Percentiles rank a stretch among this genome's conserved stretches.
These are phyloP conservation scores for Prinia subflava DNA, from an alignment of 2,113 vertebrate species.

Conservation along the genomic window DNA sequence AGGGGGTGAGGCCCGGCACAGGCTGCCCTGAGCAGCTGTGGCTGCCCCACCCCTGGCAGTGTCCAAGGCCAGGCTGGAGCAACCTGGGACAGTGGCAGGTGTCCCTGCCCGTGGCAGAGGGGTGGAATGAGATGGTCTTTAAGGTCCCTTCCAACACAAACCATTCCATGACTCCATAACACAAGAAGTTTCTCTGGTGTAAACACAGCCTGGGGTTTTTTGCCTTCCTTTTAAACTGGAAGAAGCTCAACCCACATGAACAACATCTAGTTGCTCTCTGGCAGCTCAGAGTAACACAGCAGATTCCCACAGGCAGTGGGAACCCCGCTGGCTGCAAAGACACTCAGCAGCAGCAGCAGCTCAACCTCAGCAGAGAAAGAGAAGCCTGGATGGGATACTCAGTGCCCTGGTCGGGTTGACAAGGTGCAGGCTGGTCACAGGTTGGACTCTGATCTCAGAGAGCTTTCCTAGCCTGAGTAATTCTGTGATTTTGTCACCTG, in stretches of 20 bases:
- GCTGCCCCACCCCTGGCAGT: not conserved
- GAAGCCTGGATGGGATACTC: not conserved
- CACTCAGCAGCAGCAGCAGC: not conserved
- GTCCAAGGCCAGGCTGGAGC: not conserved
- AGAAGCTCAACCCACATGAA: not conserved
- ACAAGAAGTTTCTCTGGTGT: not conserved
- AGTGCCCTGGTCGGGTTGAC: rapidly evolving
- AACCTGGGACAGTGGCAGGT: not conserved
- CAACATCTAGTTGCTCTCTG: not conserved
- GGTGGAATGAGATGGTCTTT: not conserved
- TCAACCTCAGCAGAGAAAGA: rapidly evolving
- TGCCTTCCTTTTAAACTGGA: rapidly evolving
- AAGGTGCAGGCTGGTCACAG: too few species aligned
- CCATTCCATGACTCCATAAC: not conserved
- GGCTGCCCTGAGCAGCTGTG: not conserved
- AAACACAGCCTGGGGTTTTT: rapidly evolving
- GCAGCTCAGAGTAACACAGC: not conserved
- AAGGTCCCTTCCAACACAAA: not conserved
- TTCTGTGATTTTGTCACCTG: not conserved
- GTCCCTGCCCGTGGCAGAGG: not conserved
- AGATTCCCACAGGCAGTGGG: not conserved
- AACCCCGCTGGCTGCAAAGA: not conserved
- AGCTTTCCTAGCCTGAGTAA: not conserved
- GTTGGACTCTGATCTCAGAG: not conserved
- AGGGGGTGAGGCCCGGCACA: not conserved